These are phyloP conservation scores for Alces alces DNA, from an alignment of 2,113 vertebrate species.

Conservation along the genomic window DNA sequence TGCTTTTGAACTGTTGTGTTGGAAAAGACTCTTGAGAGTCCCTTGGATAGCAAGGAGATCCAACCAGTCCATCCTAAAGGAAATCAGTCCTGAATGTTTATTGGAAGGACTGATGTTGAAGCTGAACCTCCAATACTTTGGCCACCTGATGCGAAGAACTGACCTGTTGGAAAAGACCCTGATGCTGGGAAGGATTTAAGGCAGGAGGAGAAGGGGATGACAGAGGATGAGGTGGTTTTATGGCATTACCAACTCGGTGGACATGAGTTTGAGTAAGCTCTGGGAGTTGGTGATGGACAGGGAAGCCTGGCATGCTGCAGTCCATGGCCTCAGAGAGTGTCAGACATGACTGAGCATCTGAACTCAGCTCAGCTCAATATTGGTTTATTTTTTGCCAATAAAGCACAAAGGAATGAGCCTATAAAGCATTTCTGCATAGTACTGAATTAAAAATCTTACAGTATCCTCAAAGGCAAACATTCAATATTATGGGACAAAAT, in stretches of 20 bases:
- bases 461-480: neutral
- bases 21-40: neutral
- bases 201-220: neutral
- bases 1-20: neutral
- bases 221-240: neutral
- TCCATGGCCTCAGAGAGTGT: neutral
- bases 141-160: neutral
- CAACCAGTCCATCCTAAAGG: neutral
- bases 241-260: neutral
- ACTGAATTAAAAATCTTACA: neutral
- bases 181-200: neutral
- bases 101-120: neutral
- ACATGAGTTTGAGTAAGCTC: neutral
- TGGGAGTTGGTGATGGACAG: neutral
- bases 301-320: neutral
- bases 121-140: neutral
- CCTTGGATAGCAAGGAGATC: neutral
- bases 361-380: neutral
- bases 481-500: neutral
- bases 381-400: neutral
- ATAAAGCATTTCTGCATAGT: neutral
- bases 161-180: neutral
- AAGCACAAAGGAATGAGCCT: neutral
- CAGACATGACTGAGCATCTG: neutral
- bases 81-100: neutral